A percentile compares a stretch with the other conserved stretches of the same genome.
These are phyloP conservation scores for Chrysogorgia sp. DNA, from an alignment of 92 coral and sea anemone species.

Conservation along the genomic window DNA sequence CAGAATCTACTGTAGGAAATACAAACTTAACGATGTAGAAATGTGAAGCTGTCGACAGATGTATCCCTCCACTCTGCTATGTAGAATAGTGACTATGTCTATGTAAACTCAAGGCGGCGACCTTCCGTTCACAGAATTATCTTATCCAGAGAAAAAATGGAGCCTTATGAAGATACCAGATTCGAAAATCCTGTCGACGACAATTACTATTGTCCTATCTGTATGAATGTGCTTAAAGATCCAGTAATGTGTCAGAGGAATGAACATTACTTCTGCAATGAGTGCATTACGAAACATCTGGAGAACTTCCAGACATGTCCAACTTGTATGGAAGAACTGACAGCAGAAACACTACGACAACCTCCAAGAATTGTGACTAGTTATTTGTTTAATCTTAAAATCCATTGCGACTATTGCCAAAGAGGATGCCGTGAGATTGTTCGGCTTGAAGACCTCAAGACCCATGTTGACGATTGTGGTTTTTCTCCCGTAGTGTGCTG, in stretches of 20 bases:
- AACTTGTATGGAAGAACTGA: constrained; percentile 55
- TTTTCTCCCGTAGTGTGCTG: constrained; percentile 56
- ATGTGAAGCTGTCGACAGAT: no score
- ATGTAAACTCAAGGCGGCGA: no score
- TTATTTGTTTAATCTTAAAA: constrained; percentile 52
- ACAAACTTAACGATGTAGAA: no score
- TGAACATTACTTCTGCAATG: constrained; percentile 67
- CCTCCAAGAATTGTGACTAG: constrained; percentile 66
- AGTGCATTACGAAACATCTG: constrained; percentile 64
- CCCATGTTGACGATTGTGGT: constrained; percentile 48
- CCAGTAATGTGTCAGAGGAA: constrained; percentile 66
- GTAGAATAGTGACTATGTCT: no score
- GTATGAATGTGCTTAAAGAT: constrained; percentile 65
- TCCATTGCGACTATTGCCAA: constrained; percentile 54
- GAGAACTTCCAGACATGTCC: constrained; percentile 57
- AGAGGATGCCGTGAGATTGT: constrained; percentile 59
- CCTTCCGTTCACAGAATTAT: no score
- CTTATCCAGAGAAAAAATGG: no score
- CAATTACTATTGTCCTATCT: no score
- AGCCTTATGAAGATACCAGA: no score
- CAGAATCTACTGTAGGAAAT: no score
- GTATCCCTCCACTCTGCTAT: no score
- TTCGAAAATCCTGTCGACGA: no score
- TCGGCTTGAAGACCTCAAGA: constrained; percentile 43
- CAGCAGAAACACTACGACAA: constrained; percentile 31